phyloP scores from a whole-genome alignment of 2,888 invertebrate species.

The Papilio elwesi region DNA sequence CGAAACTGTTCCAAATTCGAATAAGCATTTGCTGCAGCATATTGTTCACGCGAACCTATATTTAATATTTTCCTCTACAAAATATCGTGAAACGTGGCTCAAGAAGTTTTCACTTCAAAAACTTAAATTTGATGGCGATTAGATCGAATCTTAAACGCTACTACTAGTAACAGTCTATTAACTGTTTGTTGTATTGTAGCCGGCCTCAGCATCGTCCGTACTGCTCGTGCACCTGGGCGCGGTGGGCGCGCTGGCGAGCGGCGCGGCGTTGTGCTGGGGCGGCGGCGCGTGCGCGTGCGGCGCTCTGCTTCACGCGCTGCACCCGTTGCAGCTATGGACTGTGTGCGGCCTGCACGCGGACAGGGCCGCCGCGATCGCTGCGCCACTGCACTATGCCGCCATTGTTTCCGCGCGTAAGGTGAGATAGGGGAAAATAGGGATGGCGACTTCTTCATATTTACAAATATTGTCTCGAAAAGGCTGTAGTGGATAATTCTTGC shows the following conservation, averaged over 20 bases:
- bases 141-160: too few relatives aligned
- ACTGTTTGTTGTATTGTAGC: conserved; percentile 61
- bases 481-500: too few relatives aligned
- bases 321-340: conserved; percentile 91
- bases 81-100: too few relatives aligned
- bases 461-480: too few relatives aligned
- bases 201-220: conserved; percentile 88
- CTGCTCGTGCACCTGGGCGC: conserved; percentile 89
- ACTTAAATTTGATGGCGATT: too few relatives aligned
- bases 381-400: conserved; percentile 91
- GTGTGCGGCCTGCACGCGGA: conserved; percentile 92
- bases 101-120: too few relatives aligned
- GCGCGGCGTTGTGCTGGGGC: conserved; percentile 87
- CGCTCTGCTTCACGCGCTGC: conserved; percentile 87
- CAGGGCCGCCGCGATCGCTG: conserved; percentile 91
- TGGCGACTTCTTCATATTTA: not conserved
- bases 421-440: conserved; percentile 11
- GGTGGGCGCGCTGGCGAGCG: conserved; percentile 87
- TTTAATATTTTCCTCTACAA: too few relatives aligned
- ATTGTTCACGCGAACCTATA: too few relatives aligned
- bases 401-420: conserved; percentile 89
- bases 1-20: too few relatives aligned
- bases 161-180: too few relatives aligned
- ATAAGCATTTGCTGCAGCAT: too few relatives aligned
- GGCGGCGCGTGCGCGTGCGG: conserved; percentile 86